Evolutionary conservation across 2,797 vertebrate genomes (phyloP), one percentile per base, ranked within the genome.

Genomic region (Propithecus deckenii): DNA sequence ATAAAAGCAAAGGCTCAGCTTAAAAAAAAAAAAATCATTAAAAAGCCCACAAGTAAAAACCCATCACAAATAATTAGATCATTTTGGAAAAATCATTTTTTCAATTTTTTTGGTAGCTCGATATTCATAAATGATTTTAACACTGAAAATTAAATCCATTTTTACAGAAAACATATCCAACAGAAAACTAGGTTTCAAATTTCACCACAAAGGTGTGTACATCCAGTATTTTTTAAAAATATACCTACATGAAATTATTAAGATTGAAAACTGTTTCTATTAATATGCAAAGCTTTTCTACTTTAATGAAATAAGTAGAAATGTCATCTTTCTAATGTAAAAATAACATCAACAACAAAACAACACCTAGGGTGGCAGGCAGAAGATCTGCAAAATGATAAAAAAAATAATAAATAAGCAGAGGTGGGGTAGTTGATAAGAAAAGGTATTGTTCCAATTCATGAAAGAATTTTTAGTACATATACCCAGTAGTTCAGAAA

Each of bases 1-100:
- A 93, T 97, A 97, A 97, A 95, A 96, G n/a, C 25, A 95, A 46
- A 65, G 17, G 4, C 98, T 98, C 83, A 97, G 88, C 38, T 75
- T 61, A 67, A n/a, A 20, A 43, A 32, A 43, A 32, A 43, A 32
- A 23, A 4, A 81, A 50, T 52, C 65, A 52, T 96, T 94, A 93
- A 84, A 28, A 86, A 95, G 14, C n/a, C 43, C 8, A 81, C 30
- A 95, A 96, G 79, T 46, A 1, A 80, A 11, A 92, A 30, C 2
- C 7, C 88, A 89, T 97, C 89, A 15, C 3, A 85, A 20, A 93
- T 92, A 96, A 88, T 92, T 46, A 95, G 6, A 35, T 95, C 12
- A 69, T 94, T 97, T 74, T 96, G 41, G 35, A 72, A 88, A 88
- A 57, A 94, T 96, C 23, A 2, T 84, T 76, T 88, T 92, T 85